Evolutionary conservation across 2,888 invertebrate genomes (phyloP), one percentile per base, ranked within the genome.

Genomic region (Lochmaea crataegi): DNA sequence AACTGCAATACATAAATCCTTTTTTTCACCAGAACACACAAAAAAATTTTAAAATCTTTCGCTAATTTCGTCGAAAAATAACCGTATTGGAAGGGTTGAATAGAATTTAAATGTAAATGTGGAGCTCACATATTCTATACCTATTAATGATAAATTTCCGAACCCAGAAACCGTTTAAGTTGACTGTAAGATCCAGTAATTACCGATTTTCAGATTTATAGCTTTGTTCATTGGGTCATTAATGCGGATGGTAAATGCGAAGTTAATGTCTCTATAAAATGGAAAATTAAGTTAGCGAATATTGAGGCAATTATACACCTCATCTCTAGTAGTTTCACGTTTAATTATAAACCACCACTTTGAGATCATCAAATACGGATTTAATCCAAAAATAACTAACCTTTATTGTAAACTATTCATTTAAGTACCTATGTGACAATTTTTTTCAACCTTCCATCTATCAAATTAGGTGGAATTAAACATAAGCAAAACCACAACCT

Each of bases 221-320:
- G 72, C 64, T 61, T 53, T 65, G 70, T 67, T 72, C 72, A 68
- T 69, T 67, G 70, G 74, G 67, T 67, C 72, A 74, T 74, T 72
- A 76, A 74, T 74, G 67, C 69, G 48, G 68, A 73, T 72, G 74
- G 76, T 76, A 70, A 74, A 68, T 74, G 72, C 68, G 58, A 42
- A 61, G 26, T 73, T 67, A 72, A 72, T 66, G 75, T 75, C 66
- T 71, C 65, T 71, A 70, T 75, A 73, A 75, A 75, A 68, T 75
- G 73, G 73, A 73, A 73, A 73, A 73, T 75, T 73, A 73, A 73
- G 73, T 73, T 73, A 65, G 68, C 71, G 71, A 68, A 65, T 71
- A 51, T 56, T 56, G 65, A 65, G 53, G 73, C 71, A 75, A 68
- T 73, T 73, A 68, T 68, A 70, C 45, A 66, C 64, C 66, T 65